Conservation (phyloP, 2,113 vertebrate species). For the Cinclus mexicanus region DNA sequence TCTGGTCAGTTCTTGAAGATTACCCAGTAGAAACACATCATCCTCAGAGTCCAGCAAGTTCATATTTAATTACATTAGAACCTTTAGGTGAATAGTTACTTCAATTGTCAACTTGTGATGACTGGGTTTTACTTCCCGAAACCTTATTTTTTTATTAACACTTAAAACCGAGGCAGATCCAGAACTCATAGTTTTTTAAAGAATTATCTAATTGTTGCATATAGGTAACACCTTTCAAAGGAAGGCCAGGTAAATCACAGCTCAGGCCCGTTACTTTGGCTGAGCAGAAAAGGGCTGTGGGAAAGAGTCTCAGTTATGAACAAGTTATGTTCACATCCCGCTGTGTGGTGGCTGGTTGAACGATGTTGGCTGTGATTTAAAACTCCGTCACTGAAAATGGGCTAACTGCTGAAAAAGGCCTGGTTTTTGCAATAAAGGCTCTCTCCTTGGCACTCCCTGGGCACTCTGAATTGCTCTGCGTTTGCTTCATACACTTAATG, state of each 20-base stretch:
- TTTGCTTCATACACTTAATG: background rate
- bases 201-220: background rate
- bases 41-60: background rate
- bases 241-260: background rate
- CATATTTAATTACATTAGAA: background rate
- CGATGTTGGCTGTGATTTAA: background rate
- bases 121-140: background rate
- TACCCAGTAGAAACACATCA: background rate
- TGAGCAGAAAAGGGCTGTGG: background rate
- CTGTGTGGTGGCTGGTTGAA: background rate
- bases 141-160: background rate
- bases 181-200: background rate
- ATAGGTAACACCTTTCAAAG: background rate
- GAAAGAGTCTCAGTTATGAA: background rate
- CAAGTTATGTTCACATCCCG: fast-evolving
- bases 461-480: background rate
- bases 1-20: background rate
- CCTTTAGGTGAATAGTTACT: background rate
- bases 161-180: background rate
- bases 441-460: background rate
- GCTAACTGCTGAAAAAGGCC: background rate
- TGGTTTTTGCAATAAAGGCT: too few relatives aligned
- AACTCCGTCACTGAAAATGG: too few relatives aligned
- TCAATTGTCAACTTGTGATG: background rate
- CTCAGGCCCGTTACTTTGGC: background rate